These are phyloP conservation scores for Allophyes oxyacanthae DNA, from an alignment of 2,888 invertebrate species.

Conservation along the genomic window DNA sequence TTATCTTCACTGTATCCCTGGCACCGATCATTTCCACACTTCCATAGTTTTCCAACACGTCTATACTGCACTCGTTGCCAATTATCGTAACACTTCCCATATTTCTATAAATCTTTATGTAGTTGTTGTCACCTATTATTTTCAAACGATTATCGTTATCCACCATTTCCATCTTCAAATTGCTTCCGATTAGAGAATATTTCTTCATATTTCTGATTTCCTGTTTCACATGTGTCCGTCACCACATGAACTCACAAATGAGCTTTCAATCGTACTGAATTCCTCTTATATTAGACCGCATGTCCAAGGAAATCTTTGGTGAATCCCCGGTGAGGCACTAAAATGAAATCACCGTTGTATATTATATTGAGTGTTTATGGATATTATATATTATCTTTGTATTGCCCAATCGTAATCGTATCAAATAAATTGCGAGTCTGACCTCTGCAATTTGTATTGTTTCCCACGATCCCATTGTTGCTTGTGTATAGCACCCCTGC, in stretches of 20 bases:
- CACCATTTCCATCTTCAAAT: conserved; percentile 64
- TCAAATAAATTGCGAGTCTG: conserved; percentile 52
- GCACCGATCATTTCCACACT: conserved; percentile 58
- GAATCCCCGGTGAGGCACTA: conserved; percentile 49
- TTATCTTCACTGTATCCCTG: conserved; percentile 44
- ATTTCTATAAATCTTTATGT: conserved; percentile 64
- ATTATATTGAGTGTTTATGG: conserved; percentile 18
- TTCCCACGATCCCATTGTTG: conserved; percentile 67
- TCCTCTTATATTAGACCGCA: conserved; percentile 33
- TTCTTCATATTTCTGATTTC: conserved; percentile 61
- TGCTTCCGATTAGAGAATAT: conserved; percentile 63
- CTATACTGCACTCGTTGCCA: conserved; percentile 63
- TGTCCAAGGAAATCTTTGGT: conserved; percentile 34
- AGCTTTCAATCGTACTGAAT: conserved; percentile 28
- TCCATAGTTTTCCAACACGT: conserved; percentile 64
- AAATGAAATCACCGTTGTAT: conserved; percentile 35
- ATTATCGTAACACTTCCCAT: conserved; percentile 64
- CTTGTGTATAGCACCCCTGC: conserved; percentile 23
- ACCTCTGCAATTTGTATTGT: conserved; percentile 60
- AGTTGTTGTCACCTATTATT: conserved; percentile 68
- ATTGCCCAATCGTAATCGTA: conserved; percentile 28
- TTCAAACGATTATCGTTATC: conserved; percentile 63
- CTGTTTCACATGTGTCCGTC: conserved; percentile 14
- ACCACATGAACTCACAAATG: conserved; percentile 39
- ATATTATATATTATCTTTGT: conserved; percentile 28